These are phyloP conservation scores for Dissostichus mawsoni DNA, from an alignment of 2,113 vertebrate genomes.

Conservation along the genomic window DNA sequence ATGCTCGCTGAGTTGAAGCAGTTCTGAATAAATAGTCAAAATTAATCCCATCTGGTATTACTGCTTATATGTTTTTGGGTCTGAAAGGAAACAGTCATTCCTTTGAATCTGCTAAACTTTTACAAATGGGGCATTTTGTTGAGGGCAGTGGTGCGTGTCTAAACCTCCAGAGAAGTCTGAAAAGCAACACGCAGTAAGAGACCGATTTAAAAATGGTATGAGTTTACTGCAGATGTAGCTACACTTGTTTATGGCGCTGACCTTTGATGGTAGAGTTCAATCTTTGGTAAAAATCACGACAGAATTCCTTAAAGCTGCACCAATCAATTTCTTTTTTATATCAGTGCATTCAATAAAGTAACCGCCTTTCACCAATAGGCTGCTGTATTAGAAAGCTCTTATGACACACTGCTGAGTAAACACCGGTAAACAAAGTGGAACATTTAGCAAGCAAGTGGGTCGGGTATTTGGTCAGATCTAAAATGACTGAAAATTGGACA, in stretches of 20 bases:
- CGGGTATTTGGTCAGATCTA: neutral
- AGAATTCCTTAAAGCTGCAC: slow-evolving; percentile 1
- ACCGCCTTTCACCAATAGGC: neutral
- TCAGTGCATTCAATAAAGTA: neutral
- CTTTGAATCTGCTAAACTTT: slow-evolving; percentile 27
- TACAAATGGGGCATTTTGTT: slow-evolving; percentile 17
- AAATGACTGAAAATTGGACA: neutral
- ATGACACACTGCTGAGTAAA: neutral
- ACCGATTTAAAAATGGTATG: slow-evolving; percentile 11
- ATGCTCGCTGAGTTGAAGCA: slow-evolving; percentile 46
- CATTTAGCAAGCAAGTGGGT: neutral
- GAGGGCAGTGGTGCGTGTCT: slow-evolving; percentile 22
- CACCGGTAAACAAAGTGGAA: neutral
- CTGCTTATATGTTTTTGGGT: slow-evolving; percentile 11
- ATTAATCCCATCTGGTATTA: slow-evolving; percentile 40
- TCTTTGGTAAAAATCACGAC: neutral
- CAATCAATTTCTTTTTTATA: neutral
- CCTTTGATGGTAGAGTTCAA: neutral
- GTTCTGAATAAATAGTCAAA: slow-evolving; percentile 39
- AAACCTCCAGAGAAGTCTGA: slow-evolving; percentile 24
- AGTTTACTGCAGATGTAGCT: neutral
- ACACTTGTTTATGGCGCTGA: slow-evolving; percentile 12
- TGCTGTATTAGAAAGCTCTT: neutral
- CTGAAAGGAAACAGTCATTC: slow-evolving; percentile 27
- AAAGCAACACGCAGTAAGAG: slow-evolving; percentile 2